These are phyloP conservation scores for Oxystoma pomonae DNA, from an alignment of 2,888 invertebrate genomes.

Conservation along the genomic window DNA sequence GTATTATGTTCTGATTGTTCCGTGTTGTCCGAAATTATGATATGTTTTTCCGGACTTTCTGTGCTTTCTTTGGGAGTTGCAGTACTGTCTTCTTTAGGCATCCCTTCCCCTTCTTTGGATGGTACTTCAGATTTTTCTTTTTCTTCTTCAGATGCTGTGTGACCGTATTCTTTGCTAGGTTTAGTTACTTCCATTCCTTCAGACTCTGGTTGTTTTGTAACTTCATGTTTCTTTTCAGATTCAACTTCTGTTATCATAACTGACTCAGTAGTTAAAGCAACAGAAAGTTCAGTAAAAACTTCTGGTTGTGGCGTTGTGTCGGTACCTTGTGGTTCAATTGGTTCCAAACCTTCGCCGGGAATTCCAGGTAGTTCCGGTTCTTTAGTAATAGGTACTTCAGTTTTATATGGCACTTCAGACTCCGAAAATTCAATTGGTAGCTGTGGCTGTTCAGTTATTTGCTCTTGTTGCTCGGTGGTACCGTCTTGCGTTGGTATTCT, in stretches of 20 bases:
- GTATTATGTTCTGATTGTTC: background rate
- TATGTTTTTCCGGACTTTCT: background rate
- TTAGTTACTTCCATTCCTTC: background rate
- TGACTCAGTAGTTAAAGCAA: background rate
- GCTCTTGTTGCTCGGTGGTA: background rate
- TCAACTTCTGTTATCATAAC: background rate
- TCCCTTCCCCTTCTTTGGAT: background rate
- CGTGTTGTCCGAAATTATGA: background rate
- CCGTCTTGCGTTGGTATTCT: background rate
- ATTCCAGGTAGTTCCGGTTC: background rate
- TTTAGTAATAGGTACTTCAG: background rate
- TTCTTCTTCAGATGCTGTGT: background rate
- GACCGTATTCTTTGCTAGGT: background rate
- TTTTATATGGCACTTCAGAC: slow-evolving; percentile 15
- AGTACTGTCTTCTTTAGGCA: background rate
- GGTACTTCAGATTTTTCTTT: background rate
- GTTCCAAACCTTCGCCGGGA: background rate
- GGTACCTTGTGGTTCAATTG: background rate
- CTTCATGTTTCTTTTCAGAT: slow-evolving; percentile 3
- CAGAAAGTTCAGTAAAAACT: background rate
- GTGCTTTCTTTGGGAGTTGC: background rate
- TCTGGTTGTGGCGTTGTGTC: background rate
- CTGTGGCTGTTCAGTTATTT: slow-evolving; percentile 1
- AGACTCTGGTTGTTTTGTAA: slow-evolving; percentile 4
- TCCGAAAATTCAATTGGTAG: no score